phyloP scores from a whole-genome alignment of 2,888 invertebrate genomes.

The Mycalesis mineus region DNA sequence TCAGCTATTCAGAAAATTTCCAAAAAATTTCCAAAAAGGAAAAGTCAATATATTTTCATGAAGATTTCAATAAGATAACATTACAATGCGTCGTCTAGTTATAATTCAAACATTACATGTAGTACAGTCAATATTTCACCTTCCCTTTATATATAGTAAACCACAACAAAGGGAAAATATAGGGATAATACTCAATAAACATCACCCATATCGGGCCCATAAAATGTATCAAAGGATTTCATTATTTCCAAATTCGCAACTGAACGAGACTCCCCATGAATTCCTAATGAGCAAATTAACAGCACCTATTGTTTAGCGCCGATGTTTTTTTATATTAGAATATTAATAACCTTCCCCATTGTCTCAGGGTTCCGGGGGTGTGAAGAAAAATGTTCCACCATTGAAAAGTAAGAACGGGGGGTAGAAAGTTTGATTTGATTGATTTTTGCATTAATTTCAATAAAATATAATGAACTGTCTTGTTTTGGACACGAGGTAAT shows the following conservation, averaged over 20 bases:
- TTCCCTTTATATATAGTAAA: background rate
- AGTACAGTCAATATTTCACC: background rate
- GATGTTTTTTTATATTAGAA: conserved; percentile 69
- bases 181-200: conserved; percentile 13
- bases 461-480: conserved; percentile 65
- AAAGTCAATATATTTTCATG: too few relatives aligned
- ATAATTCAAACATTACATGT: background rate
- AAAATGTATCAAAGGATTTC: conserved; percentile 42
- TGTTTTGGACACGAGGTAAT: conserved; percentile 64
- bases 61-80: too few relatives aligned
- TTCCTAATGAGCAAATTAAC: conserved; percentile 76
- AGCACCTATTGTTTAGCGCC: conserved; percentile 72
- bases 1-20: too few relatives aligned
- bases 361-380: conserved; percentile 52
- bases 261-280: conserved; percentile 62
- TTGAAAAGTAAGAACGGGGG: conserved; percentile 41
- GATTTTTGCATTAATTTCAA: conserved; percentile 76
- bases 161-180: conserved; percentile 9
- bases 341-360: conserved; percentile 74
- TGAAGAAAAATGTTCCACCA: conserved; percentile 46
- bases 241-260: conserved; percentile 37
- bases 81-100: too few relatives aligned
- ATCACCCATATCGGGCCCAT: conserved; percentile 30
- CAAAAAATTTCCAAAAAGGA: too few relatives aligned
- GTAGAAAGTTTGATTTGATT: conserved; percentile 62